Evolutionary conservation across 2,797 vertebrate species (phyloP).

Genomic region (Sebastes steindachneri): DNA sequence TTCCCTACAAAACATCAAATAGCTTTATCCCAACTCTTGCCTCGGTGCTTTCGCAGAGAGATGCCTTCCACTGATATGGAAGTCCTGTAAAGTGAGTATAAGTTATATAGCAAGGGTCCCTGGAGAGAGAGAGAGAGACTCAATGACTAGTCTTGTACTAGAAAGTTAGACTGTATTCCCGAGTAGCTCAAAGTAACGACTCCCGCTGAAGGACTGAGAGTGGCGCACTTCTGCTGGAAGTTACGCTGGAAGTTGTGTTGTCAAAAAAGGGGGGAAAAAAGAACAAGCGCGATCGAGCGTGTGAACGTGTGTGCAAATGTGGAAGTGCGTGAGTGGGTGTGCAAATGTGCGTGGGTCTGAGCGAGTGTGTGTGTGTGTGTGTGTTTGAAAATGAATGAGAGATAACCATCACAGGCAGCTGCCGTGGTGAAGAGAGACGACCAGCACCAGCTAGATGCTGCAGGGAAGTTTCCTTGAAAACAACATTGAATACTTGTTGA

Average conservation of each 20-base stretch:
- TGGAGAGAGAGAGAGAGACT: slow-evolving; percentile 66
- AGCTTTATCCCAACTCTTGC: slow-evolving; percentile 70
- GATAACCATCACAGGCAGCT: slow-evolving; percentile 81
- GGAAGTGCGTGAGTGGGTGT: slow-evolving; percentile 31
- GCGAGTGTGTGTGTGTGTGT: slow-evolving; percentile 35
- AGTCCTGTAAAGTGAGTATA: slow-evolving; percentile 81
- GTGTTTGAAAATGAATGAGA: slow-evolving; percentile 68
- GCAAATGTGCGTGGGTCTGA: slow-evolving; percentile 20
- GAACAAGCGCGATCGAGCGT: slow-evolving; percentile 57
- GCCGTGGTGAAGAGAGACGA: slow-evolving; percentile 75
- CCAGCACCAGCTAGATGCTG: slow-evolving; percentile 69
- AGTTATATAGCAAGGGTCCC: slow-evolving; percentile 75
- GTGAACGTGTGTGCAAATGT: slow-evolving; percentile 47
- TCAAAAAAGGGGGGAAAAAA: slow-evolving; percentile 41
- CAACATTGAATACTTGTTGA: slow-evolving; percentile 68
- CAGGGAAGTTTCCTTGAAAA: slow-evolving; percentile 61
- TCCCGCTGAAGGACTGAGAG: slow-evolving; percentile 70
- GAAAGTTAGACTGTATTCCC: slow-evolving; percentile 74
- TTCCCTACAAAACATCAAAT: slow-evolving; percentile 76
- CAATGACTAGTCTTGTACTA: slow-evolving; percentile 72
- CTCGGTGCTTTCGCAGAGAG: slow-evolving; percentile 64
- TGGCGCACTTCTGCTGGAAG: slow-evolving; percentile 70
- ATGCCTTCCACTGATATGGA: slow-evolving; percentile 72
- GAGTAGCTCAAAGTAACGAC: slow-evolving; percentile 76
- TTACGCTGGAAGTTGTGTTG: slow-evolving; percentile 73